Evolutionary conservation across 2,113 vertebrate species (phyloP).

Genomic region (Nerophis ophidion): DNA sequence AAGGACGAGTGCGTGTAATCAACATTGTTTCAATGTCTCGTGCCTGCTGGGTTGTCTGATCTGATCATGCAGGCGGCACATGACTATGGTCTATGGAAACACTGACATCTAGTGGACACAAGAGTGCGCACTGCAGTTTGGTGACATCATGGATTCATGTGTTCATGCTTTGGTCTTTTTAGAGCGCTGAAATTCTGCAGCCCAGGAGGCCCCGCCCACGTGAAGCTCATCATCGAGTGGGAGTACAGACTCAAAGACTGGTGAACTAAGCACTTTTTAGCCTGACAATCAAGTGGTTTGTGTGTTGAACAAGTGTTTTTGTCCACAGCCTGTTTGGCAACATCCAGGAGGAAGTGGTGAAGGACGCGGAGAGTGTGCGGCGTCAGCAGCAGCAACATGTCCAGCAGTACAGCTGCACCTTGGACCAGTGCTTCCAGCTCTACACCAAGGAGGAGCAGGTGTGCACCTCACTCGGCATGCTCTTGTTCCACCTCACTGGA

Average conservation of each 20-base stretch:
- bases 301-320: background rate
- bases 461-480: background rate
- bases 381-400: slow-evolving; percentile 83
- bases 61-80: background rate
- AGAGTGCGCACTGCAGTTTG: background rate
- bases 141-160: no score
- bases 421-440: slow-evolving; percentile 94
- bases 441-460: slow-evolving; percentile 99
- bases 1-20: no score
- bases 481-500: no score
- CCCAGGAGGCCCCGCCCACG: slow-evolving; percentile 81
- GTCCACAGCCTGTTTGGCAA: slow-evolving; percentile 81
- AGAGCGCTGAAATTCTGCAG: slow-evolving; percentile 82
- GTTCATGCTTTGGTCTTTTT: background rate
- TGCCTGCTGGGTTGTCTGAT: no score
- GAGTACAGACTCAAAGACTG: slow-evolving; percentile 80
- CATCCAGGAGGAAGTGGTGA: slow-evolving; percentile 86
- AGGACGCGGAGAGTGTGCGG: slow-evolving; percentile 80
- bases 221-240: slow-evolving; percentile 89
- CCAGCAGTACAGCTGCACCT: slow-evolving; percentile 85
- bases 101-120: slow-evolving; percentile 45
- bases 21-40: no score
- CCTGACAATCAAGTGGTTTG: background rate
- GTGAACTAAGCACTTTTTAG: slow-evolving; percentile 64
- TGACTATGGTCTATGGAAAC: background rate